A percentile compares a stretch with the other conserved stretches of the same genome.
Conservation (phyloP, 2,888 invertebrate species). For the Girardia tigrina region DNA sequence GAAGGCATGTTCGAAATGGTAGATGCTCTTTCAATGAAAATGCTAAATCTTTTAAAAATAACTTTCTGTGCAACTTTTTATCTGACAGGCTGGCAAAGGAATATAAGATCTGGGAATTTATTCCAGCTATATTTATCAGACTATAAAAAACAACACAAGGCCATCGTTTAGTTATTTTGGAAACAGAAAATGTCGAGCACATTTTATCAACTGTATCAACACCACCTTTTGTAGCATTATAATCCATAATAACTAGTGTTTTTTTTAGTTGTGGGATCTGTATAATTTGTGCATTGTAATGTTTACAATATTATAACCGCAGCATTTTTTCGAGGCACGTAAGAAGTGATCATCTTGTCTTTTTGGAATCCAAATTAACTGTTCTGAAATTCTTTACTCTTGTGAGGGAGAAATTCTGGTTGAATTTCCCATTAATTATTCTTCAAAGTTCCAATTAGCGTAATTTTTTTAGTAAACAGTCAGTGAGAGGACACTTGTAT, state of each 20-base stretch:
- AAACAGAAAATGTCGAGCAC: conserved; percentile 9
- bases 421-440: neutral
- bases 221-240: conserved; percentile 3
- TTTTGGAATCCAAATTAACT: conserved; percentile 19
- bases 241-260: neutral
- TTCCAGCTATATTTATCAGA: neutral
- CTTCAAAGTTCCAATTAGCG: conserved; percentile 9
- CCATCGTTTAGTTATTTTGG: conserved; percentile 7
- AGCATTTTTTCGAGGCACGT: neutral
- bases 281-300: neutral
- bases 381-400: conserved; percentile 12
- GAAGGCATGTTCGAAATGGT: neutral
- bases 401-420: neutral
- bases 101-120: conserved; percentile 19
- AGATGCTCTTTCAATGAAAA: neutral
- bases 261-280: conserved; percentile 4
- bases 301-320: neutral
- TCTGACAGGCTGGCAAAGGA: neutral
- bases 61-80: neutral
- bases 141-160: neutral
- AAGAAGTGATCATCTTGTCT: conserved; percentile 19
- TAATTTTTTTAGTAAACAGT: neutral
- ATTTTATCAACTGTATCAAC: conserved; percentile 19
- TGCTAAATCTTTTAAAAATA: neutral
- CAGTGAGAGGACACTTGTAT: neutral